phyloP scores from a whole-genome alignment of 2,888 invertebrate genomes.

The Agriopis marginaria region DNA sequence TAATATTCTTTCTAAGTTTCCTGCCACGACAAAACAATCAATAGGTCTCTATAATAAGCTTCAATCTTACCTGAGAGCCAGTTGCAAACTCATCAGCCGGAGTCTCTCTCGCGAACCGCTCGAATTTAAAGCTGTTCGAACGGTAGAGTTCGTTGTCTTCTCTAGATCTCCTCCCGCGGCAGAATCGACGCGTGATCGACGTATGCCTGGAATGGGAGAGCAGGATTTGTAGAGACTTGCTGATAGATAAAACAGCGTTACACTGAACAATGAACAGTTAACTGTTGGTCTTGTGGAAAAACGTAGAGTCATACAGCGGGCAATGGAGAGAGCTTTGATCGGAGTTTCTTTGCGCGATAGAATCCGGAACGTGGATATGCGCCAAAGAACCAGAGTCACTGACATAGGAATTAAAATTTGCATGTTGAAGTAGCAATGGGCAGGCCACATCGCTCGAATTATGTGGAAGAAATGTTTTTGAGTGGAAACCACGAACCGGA shows the following conservation, averaged over 20 bases:
- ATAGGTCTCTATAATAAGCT: not conserved
- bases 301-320: no score
- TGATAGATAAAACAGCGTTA: not conserved
- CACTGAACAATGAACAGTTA: no score
- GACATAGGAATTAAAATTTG: no score
- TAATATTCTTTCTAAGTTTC: not conserved
- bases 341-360: no score
- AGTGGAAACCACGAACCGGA: no score
- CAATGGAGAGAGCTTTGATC: no score
- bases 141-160: slow-evolving; percentile 95
- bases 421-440: no score
- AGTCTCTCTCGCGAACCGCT: slow-evolving; percentile 90
- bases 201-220: slow-evolving; percentile 66
- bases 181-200: slow-evolving; percentile 90
- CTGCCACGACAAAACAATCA: not conserved
- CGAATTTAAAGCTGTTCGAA: slow-evolving; percentile 95
- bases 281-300: no score
- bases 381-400: no score
- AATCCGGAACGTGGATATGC: no score
- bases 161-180: slow-evolving; percentile 89
- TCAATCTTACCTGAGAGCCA: slow-evolving; percentile 88
- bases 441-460: no score
- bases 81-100: slow-evolving; percentile 88
- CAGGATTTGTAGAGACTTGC: not conserved
- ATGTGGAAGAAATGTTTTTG: no score